phyloP scores from a whole-genome alignment of 2,113 vertebrate species.

The Ochotona princeps region DNA sequence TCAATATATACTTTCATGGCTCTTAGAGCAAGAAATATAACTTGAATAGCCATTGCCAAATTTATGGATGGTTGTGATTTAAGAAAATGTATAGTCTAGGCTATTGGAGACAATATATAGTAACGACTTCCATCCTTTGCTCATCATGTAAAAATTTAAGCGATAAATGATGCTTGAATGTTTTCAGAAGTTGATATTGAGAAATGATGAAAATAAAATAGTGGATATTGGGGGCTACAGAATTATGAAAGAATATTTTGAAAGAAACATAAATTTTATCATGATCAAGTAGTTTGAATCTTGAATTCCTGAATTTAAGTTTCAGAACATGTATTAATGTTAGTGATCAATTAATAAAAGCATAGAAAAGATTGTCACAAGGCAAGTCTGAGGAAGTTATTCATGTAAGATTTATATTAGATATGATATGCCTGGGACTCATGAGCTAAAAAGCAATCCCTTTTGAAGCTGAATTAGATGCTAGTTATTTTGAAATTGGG shows the following conservation, averaged over 20 bases:
- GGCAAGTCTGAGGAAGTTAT: constrained; percentile 5
- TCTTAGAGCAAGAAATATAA: constrained; percentile 68
- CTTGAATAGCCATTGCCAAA: constrained; percentile 55
- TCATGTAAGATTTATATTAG: constrained; percentile 30
- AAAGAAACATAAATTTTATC: constrained; percentile 28
- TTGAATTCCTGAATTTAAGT: constrained; percentile 45
- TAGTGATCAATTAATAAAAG: not conserved
- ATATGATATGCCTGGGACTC: constrained; percentile 23
- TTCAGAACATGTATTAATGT: constrained; percentile 3
- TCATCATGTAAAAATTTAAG: constrained; percentile 60
- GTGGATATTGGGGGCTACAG: not conserved
- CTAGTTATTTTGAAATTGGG: constrained; percentile 47
- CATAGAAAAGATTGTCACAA: not conserved
- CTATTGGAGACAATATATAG: constrained; percentile 41
- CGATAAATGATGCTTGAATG: constrained; percentile 54
- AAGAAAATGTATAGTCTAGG: constrained; percentile 60
- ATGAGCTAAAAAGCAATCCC: constrained; percentile 56
- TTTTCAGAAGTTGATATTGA: constrained; percentile 48
- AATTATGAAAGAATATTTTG: constrained; percentile 37
- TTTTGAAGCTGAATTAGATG: not conserved
- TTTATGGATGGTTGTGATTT: constrained; percentile 64
- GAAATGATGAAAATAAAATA: constrained; percentile 60
- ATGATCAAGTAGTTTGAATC: constrained; percentile 28
- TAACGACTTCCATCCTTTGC: constrained; percentile 52
- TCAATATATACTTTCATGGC: constrained; percentile 72